phyloP scores from a whole-genome alignment of 2,888 invertebrate species.

The Octonoba sinensis region DNA sequence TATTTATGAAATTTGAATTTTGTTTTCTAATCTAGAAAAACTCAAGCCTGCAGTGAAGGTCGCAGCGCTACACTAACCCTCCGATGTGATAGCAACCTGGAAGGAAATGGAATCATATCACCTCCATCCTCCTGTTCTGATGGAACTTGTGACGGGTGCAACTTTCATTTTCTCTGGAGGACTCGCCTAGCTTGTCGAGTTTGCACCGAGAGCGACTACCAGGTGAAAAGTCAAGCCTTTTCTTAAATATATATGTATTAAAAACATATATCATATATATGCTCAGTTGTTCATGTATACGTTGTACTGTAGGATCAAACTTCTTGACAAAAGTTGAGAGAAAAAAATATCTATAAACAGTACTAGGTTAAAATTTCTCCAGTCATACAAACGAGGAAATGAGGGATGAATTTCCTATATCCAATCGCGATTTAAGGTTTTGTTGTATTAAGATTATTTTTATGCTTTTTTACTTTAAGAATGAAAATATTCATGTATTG shows the following conservation, averaged over 20 bases:
- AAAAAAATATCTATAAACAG: too few relatives aligned
- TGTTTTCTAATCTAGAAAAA: constrained; percentile 69
- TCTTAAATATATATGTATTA: neutral
- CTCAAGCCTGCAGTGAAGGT: constrained; percentile 74
- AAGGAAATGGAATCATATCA: constrained; percentile 68
- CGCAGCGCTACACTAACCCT: constrained; percentile 75
- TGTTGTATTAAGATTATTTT: too few relatives aligned
- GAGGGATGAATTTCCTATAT: too few relatives aligned
- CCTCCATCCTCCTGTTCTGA: constrained; percentile 74
- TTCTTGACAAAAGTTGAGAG: neutral
- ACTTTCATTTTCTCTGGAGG: constrained; percentile 75
- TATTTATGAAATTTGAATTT: neutral
- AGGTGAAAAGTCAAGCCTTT: constrained; percentile 69
- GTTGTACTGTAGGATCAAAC: too few relatives aligned
- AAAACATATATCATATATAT: neutral
- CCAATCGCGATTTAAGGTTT: too few relatives aligned
- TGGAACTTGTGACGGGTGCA: constrained; percentile 78
- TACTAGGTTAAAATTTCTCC: too few relatives aligned
- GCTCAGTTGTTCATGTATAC: neutral
- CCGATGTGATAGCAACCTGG: constrained; percentile 73
- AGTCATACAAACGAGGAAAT: too few relatives aligned
- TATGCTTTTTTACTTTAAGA: too few relatives aligned
- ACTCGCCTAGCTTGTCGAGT: constrained; percentile 74
- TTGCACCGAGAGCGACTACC: constrained; percentile 73
- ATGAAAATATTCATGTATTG: too few relatives aligned